These are phyloP conservation scores for Cervus canadensis DNA, from an alignment of 2,113 vertebrate genomes.

Conservation along the genomic window DNA sequence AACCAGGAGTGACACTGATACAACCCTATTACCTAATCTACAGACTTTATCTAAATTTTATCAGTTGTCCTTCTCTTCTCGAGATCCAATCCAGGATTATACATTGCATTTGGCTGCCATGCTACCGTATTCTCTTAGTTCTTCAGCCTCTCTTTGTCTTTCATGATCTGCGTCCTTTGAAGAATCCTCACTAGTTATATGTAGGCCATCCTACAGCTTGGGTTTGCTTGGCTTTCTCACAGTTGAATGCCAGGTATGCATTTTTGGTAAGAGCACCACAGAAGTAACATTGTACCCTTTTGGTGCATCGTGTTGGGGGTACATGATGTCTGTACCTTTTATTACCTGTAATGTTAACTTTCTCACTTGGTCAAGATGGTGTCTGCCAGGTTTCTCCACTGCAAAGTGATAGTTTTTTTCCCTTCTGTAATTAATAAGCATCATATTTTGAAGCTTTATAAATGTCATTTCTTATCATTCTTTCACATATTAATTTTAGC, in stretches of 20 bases:
- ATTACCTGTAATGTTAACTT: neutral
- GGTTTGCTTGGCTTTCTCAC: neutral
- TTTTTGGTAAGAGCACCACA: neutral
- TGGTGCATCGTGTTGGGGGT: rapidly evolving
- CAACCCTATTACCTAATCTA: rapidly evolving
- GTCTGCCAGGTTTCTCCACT: neutral
- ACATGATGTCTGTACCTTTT: rapidly evolving
- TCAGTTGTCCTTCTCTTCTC: neutral
- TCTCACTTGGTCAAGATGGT: neutral
- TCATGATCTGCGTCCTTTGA: neutral
- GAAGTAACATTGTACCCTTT: neutral
- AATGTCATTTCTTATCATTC: neutral
- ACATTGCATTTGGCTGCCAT: rapidly evolving
- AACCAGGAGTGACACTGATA: rapidly evolving
- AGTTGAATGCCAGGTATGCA: neutral
- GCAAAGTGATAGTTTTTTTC: neutral
- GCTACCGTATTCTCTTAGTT: neutral
- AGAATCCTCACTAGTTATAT: neutral
- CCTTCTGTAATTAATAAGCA: neutral
- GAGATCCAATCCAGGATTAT: neutral
- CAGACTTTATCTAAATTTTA: neutral
- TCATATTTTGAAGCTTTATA: neutral
- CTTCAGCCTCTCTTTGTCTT: neutral
- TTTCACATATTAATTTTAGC: neutral
- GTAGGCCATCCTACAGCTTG: too few species aligned